A percentile compares a stretch with the other conserved stretches of the same genome.
Evolutionary conservation across 1,140 invertebrate species (phyloP).

Genomic region (Elysia chlorotica): DNA sequence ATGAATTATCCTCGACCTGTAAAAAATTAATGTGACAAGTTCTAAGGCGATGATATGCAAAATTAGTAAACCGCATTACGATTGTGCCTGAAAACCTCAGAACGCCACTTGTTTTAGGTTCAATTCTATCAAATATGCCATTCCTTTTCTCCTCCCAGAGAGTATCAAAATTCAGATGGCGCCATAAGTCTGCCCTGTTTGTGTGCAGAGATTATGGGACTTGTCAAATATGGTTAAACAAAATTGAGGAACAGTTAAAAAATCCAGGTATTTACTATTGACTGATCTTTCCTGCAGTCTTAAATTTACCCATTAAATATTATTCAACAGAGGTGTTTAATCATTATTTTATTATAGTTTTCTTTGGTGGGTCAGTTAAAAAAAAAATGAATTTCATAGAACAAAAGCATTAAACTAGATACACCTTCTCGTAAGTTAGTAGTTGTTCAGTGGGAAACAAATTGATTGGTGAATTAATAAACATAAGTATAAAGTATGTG

Average conservation of each 20-base stretch:
- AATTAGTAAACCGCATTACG: too few species aligned
- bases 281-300: not conserved
- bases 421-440: not conserved
- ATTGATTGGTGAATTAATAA: not conserved
- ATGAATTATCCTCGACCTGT: too few species aligned
- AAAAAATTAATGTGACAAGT: too few species aligned
- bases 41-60: too few species aligned
- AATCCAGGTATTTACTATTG: slow-evolving; percentile 33
- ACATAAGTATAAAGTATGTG: not conserved
- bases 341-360: not conserved
- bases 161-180: slow-evolving; percentile 42
- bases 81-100: too few species aligned
- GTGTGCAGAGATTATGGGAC: slow-evolving; percentile 34
- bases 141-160: too few species aligned
- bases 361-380: not conserved
- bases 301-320: too few species aligned
- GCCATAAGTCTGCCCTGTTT: slow-evolving; percentile 39
- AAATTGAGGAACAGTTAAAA: slow-evolving; percentile 33
- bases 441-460: not conserved
- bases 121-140: not conserved
- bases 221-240: slow-evolving; percentile 46
- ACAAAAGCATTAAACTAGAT: not conserved
- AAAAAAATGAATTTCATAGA: not conserved
- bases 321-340: too few species aligned
- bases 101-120: not conserved